phyloP scores from a whole-genome alignment of 2,888 invertebrate species.

The Lycaena phlaeas region DNA sequence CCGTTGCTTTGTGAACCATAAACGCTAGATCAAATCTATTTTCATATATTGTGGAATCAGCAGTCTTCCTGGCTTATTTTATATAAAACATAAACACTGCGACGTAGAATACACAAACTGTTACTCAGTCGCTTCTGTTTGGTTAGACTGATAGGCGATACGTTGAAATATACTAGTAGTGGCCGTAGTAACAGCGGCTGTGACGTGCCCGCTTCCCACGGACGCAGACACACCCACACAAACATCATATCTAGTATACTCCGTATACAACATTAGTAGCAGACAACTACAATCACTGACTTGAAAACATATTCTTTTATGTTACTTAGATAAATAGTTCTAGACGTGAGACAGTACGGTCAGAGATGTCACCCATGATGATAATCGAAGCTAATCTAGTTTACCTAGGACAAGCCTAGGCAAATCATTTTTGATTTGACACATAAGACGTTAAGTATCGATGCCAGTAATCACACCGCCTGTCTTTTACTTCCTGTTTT shows the following conservation, averaged over 20 bases:
- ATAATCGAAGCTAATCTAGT: too few species aligned
- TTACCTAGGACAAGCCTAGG: too few species aligned
- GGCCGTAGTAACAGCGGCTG: background rate
- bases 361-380: too few species aligned
- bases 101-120: conserved; percentile 11
- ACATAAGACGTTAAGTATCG: too few species aligned
- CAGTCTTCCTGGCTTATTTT: conserved; percentile 11
- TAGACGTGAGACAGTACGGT: too few species aligned
- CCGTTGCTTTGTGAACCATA: background rate
- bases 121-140: background rate
- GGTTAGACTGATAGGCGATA: background rate
- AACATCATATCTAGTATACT: background rate
- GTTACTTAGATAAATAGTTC: too few species aligned
- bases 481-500: too few species aligned
- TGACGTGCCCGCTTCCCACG: background rate
- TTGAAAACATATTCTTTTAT: too few species aligned
- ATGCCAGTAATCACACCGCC: too few species aligned
- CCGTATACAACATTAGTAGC: too few species aligned
- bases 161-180: background rate
- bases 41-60: conserved; percentile 12
- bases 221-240: background rate
- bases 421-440: too few species aligned
- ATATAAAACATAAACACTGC: conserved; percentile 14
- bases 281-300: too few species aligned
- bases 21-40: conserved; percentile 2